Evolutionary conservation across 2,888 invertebrate species (phyloP), one percentile per base, ranked within the genome.

Genomic region (Serripes groenlandicus): DNA sequence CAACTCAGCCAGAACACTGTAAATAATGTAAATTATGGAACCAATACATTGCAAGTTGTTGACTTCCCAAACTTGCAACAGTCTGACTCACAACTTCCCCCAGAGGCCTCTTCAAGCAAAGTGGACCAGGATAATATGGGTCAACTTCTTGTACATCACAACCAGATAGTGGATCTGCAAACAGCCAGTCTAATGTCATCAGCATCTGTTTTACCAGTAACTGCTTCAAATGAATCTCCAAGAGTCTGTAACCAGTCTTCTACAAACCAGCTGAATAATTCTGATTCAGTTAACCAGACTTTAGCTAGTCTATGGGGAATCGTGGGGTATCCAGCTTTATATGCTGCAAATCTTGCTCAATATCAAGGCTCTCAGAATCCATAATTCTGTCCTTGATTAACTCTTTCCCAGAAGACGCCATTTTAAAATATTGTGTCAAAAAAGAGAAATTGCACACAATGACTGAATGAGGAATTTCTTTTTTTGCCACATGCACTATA

Each of bases 221-320:
- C 56, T 23, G 23, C 56, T 11, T 3, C 23, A 9, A 28, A 56
- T 56, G 18, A 15, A n/a, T 56, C 23, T 11, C 56, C 21, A 56
- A 56, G 56, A 26, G 23, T 56, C 23, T 1, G 21, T n/a, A 56
- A 56, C 28, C 56, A 56, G 7, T 26, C 56, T 26, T 23, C n/a
- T 56, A n/a, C 56, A 56, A 28, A 26, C 23, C 56, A 56, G 56
- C 56, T 23, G 28, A 56, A 34, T 34, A 15, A 21, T 3, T 34
- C 64, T 5, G 64, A 64, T n/a, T 21, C 73, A n/a, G 30, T 35
- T 21, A 49, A 60, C 34, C 83, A 76, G 28, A 66, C 74, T 9
- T 64, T 77, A 26, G 70, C 62, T 11, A 81, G 73, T 74, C 60
- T 83, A 9, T 83, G 83, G 83, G 77, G 83, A 23, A 77, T 76